Base-by-base conservation (phyloP, 2,113 vertebrate species). In the Beaufortia kweichowensis region DNA sequence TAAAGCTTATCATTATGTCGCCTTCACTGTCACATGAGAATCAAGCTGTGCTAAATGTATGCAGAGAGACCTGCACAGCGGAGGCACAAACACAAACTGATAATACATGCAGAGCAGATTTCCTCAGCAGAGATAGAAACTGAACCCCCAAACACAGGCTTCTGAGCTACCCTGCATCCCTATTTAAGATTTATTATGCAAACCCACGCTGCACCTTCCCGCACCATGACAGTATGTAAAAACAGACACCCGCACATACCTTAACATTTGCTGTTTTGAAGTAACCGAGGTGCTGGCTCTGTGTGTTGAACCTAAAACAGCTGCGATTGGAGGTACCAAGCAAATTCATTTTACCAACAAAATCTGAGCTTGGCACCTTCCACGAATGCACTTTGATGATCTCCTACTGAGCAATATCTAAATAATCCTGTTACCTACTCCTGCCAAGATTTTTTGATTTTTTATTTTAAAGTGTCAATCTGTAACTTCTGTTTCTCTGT, bases 81-180 rank as follows among this genome's bases (percentile, higher is more conserved):
- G 24, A 63, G 59, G 43, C 59, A 50, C 65, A 62, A 62, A 63
- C 67, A 71, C 56, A 71, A 39, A 74, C 35, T 74, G 71, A 19
- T 74, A 74, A 48, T 74, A 74, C 28, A 74, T 74, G 71, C 71
- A 62, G 71, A 61, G 71, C 71, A 74, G 57, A 74, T 74, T 74
- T 74, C 71, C 71, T 61, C 57, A 61, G 26, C 57, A 62, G 23
- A 72, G 39, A 61, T 19, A 74, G 41, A 26, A 29, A 17, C 57
- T 62, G 5, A 10, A 9, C n/a, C 19, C 26, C 55, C 59, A 31
- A 26, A 63, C 26, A 33, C 26, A 50, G 57, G 29, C 41, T 61
- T 70, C n/a, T 31, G 15, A 56, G 39, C 33, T 57, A 53, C 24
- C 35, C 66, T 29, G 26, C 33, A 12, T 48, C 15, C 8, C 50